phyloP scores from a whole-genome alignment of 2,113 vertebrate species.

The Climacteris rufus region DNA sequence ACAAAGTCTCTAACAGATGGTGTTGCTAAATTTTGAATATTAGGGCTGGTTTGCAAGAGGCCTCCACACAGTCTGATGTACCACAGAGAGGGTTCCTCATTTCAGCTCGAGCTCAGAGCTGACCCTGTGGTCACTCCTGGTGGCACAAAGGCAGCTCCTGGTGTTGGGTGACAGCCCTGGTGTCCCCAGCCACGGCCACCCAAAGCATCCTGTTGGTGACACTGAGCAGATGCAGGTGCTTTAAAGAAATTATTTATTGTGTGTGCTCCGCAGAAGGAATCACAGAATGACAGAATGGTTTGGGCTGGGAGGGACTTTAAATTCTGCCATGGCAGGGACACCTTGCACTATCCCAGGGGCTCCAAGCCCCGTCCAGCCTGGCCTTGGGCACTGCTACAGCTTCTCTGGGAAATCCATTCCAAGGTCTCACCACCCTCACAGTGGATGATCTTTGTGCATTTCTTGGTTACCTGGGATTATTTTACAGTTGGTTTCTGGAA shows the following conservation, averaged over 20 bases:
- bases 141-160: background rate
- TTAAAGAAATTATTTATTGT: rapidly evolving
- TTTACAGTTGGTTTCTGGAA: background rate
- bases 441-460: background rate
- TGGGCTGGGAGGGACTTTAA: background rate
- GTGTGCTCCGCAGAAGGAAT: background rate
- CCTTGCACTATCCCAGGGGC: background rate
- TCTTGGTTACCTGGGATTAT: background rate
- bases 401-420: background rate
- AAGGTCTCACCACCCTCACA: background rate
- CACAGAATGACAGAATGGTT: no score
- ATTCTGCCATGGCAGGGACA: background rate
- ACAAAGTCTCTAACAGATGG: conserved; percentile 33
- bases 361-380: background rate
- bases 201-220: rapidly evolving
- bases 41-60: conserved; percentile 32
- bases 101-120: background rate
- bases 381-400: background rate
- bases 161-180: rapidly evolving
- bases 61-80: background rate
- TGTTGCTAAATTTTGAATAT: conserved; percentile 47
- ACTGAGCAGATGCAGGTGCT: rapidly evolving
- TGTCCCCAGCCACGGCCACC: background rate
- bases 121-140: background rate
- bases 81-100: background rate